Base-by-base conservation (phyloP, 2,888 invertebrate species). In the Thecocarcelia acutangulata region DNA sequence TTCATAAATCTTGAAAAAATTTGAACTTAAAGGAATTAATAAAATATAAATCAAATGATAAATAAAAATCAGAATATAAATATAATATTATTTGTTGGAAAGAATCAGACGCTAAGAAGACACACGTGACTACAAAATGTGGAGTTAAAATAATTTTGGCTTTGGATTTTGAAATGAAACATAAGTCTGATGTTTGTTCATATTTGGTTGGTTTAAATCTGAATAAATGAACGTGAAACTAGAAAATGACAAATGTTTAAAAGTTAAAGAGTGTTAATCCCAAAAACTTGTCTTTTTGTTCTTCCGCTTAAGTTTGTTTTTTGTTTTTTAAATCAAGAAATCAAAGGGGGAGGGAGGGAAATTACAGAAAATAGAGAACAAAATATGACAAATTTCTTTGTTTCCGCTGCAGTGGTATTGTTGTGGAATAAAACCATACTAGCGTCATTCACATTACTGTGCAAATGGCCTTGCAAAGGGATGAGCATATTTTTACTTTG, bases 231-330 rank as follows among this genome's bases (percentile, higher is more conserved):
- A 40, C 40, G 63, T 77, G 37, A 72, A 58, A 40, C 40, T 63
- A 74, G 37, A 72, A 79, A 72, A 83, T 83, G 79, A 83, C 76
- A 83, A 83, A 83, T 83, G 79, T 76, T 73, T 15, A 48, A 33
- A 33, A 58, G 69, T 69, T 70, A 82, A 66, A 46, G 68, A 74
- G 69, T 78, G 63, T 69, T 82, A 78, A 82, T 82, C 74, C 78
- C 42, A 28, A 70, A 75, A 70, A 78, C 74, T 82, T 82, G 82
- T 78, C 78, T 46, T 70, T 24, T 9, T 28, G 24, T 11, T 58
- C 21, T 24, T 24, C 44, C 21, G 2, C 33, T 64, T 37, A 74
- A 64, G 46, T 58, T 52, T 33, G 33, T 1, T 3, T 9, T 3
- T 9, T 33, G 3, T 33, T 3, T 33, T 33, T 1, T 8, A 2